These are phyloP conservation scores for Lasioglossum calceatum DNA, from an alignment of 2,888 invertebrate genomes.

Conservation along the genomic window DNA sequence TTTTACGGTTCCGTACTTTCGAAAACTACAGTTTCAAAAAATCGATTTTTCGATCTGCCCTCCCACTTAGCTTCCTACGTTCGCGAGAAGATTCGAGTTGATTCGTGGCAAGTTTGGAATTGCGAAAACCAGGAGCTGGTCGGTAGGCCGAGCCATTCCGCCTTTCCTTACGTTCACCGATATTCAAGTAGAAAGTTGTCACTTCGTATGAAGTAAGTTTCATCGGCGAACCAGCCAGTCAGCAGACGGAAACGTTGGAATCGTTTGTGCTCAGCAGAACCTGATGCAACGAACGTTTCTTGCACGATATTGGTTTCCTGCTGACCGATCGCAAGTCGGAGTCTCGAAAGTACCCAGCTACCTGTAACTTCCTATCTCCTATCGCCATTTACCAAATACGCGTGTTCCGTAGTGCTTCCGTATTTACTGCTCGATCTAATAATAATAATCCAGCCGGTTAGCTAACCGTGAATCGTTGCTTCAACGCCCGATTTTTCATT, in stretches of 20 bases:
- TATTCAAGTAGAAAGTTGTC: slow-evolving; percentile 62
- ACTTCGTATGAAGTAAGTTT: slow-evolving; percentile 36
- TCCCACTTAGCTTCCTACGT: no score
- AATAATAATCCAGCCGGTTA: not conserved
- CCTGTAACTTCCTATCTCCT: slow-evolving; percentile 46
- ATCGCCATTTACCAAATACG: slow-evolving; percentile 20
- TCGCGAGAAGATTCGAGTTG: slow-evolving; percentile 34
- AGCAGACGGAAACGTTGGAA: slow-evolving; percentile 28
- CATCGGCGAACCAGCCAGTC: slow-evolving; percentile 7
- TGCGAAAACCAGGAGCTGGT: slow-evolving; percentile 58
- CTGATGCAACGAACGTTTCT: slow-evolving; percentile 57
- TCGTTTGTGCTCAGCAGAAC: slow-evolving; percentile 30
- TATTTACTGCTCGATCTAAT: not conserved
- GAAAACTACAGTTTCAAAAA: no score
- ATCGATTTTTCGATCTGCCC: not conserved
- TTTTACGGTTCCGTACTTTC: no score
- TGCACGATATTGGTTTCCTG: slow-evolving; percentile 57
- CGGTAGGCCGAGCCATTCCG: slow-evolving; percentile 34
- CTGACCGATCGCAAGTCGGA: slow-evolving; percentile 45
- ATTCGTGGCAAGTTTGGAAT: slow-evolving; percentile 17
- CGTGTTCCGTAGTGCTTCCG: slow-evolving; percentile 16
- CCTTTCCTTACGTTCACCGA: slow-evolving; percentile 65
- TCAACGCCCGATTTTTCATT: not conserved
- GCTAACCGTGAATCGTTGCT: not conserved
- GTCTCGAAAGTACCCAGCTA: slow-evolving; percentile 41